These are phyloP conservation scores for Chaetophractus vellerosus DNA, from an alignment of 2,797 vertebrate genomes.

Conservation along the genomic window DNA sequence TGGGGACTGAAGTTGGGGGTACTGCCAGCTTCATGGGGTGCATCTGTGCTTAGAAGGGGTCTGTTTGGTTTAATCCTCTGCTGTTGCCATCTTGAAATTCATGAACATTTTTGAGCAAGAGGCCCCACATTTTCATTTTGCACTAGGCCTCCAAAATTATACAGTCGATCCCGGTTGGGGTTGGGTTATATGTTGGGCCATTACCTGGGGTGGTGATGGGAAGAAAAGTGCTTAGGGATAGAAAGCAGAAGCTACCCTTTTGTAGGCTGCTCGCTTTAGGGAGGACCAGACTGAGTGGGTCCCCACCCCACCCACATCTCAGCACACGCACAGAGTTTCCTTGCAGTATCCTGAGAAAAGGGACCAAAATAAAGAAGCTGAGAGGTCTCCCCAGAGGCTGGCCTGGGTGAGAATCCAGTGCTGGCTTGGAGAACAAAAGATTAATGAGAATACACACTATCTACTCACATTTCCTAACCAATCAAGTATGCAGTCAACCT, in stretches of 20 bases:
- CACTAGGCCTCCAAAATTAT: not conserved
- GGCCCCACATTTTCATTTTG: not conserved
- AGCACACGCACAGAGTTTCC: not conserved
- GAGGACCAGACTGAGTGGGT: not conserved
- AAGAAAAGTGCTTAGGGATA: not conserved
- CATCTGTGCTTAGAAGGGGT: no score
- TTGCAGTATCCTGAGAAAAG: not conserved
- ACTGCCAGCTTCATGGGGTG: no score
- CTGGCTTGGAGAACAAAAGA: not conserved
- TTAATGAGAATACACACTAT: not conserved
- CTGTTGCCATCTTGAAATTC: not conserved
- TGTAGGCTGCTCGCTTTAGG: not conserved
- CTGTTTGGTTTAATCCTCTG: not conserved
- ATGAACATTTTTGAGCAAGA: no score
- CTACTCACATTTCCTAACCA: not conserved
- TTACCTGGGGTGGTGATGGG: not conserved
- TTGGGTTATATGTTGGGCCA: not conserved
- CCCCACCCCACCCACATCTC: no score
- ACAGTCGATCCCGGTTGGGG: no score
- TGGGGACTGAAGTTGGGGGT: no score
- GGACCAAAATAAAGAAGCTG: not conserved
- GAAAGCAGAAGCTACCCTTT: not conserved
- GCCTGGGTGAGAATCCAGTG: not conserved
- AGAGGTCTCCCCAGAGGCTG: not conserved
- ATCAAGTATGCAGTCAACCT: not conserved